Conservation (phyloP, 2,797 vertebrate species). For the Poeciliopsis presidionis region DNA sequence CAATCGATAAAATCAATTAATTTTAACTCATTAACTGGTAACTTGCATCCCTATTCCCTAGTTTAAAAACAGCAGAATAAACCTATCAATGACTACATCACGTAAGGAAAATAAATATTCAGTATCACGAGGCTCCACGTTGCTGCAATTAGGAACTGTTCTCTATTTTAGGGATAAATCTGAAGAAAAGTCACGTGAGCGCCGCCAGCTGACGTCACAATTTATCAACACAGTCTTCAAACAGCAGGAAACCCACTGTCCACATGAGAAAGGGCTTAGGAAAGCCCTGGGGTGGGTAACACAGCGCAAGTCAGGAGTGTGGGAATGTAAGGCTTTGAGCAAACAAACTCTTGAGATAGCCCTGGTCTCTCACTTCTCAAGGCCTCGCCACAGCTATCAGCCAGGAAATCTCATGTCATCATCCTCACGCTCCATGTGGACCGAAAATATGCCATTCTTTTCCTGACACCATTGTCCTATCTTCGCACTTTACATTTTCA, state of each 20-base stretch:
- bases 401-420: constrained; percentile 44
- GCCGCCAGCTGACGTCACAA: constrained; percentile 17
- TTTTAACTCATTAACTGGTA: no score
- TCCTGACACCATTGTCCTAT: constrained; percentile 8
- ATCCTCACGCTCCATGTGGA: constrained; percentile 35
- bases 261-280: constrained; percentile 59
- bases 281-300: constrained; percentile 54
- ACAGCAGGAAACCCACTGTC: constrained; percentile 60
- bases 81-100: background rate
- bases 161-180: background rate
- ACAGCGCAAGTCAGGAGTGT: constrained; percentile 58
- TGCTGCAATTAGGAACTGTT: background rate
- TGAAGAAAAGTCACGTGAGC: constrained; percentile 14
- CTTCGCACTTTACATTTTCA: background rate
- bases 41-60: no score
- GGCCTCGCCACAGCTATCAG: constrained; percentile 41
- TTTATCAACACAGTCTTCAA: constrained; percentile 52
- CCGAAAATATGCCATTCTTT: constrained; percentile 36
- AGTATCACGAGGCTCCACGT: background rate
- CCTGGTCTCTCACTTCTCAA: constrained; percentile 37
- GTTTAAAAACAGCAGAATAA: background rate
- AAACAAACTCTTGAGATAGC: constrained; percentile 58
- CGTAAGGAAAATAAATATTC: background rate
- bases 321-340: constrained; percentile 63
- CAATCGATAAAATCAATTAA: no score